Percentiles rank a stretch among this genome's conserved stretches.
Conservation (phyloP, 2,797 vertebrate genomes). For the Molossus alvarezi region DNA sequence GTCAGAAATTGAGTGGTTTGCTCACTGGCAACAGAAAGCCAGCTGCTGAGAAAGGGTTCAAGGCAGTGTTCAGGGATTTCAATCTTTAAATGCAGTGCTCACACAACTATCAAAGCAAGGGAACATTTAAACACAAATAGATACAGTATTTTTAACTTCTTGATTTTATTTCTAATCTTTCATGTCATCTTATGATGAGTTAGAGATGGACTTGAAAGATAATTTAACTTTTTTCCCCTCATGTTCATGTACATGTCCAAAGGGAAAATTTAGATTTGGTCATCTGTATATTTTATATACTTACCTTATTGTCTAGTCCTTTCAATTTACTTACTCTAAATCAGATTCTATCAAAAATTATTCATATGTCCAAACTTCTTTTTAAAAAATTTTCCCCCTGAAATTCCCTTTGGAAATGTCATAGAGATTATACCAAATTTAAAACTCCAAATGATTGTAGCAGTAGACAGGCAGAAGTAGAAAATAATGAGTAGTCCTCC, state of each 20-base stretch:
- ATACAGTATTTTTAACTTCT: background rate
- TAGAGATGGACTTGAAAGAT: background rate
- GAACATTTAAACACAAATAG: background rate
- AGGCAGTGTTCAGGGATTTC: background rate
- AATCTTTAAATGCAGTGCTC: background rate
- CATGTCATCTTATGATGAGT: background rate
- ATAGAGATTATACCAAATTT: slow-evolving; percentile 42
- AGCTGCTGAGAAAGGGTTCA: background rate
- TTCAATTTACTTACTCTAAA: background rate
- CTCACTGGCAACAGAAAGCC: background rate
- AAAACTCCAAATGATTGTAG: background rate
- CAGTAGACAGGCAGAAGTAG: background rate
- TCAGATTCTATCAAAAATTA: slow-evolving; percentile 9
- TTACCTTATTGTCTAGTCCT: background rate
- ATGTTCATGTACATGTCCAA: background rate
- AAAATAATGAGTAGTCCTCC: background rate
- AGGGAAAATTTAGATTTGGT: background rate
- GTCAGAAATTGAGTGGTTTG: background rate
- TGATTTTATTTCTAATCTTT: slow-evolving; percentile 22
- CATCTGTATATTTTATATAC: background rate
- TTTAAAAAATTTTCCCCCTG: background rate
- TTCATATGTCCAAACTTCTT: background rate
- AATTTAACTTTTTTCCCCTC: background rate
- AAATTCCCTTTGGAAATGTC: slow-evolving; percentile 38
- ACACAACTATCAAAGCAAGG: background rate